Base-by-base conservation (phyloP, 2,113 vertebrate species). In the Hippocampus guttulatus region DNA sequence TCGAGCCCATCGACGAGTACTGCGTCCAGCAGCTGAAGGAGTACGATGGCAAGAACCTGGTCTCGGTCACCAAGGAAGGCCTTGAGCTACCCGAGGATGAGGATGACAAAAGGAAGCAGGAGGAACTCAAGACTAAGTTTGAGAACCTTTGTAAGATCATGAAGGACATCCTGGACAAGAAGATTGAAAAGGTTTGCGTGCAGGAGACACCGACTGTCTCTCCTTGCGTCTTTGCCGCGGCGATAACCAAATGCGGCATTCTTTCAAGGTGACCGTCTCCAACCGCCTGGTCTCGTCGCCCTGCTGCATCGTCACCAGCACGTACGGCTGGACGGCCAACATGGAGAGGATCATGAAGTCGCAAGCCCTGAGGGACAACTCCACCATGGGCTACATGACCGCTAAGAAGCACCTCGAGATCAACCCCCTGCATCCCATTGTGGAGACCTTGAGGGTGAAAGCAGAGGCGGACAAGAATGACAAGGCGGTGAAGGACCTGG, bases 261-360 rank as follows among this genome's bases (percentile, higher is more conserved):
- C 14, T 65, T 67, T 14, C 64, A 80, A 93, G 92, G 93, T 94
- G 9, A 58, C 70, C 0, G 91, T 93, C 1, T 94, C 93, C 49
- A 94, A 93, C 77, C 92, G 92, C 45, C 68, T 94, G 75, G 93
- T 94, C 1, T 45, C 91, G 0, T 94, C 93, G 0, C 93, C 93
- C 0, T 94, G 93, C 85, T 94, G 93, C 79, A 94, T 94, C 1
- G 93, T 94, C 60, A 94, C 93, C 78, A 93, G 93, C 86, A 93
- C 93, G 25, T 94, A 93, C 0, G 93, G 93, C 57, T 94, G 93
- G 93, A 94, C 93, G 0, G 93, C 93, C 14, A 94, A 94, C 85
- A 94, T 94, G 93, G 93, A 94, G 82, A 90, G 93, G 74, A 94
- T 94, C 82, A 94, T 94, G 93, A 94, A 94, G 86, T 91, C 93